Percentiles rank a stretch among this genome's conserved stretches.
These are phyloP conservation scores for Ips typographus DNA, from an alignment of 1,140 invertebrate genomes.

Conservation along the genomic window DNA sequence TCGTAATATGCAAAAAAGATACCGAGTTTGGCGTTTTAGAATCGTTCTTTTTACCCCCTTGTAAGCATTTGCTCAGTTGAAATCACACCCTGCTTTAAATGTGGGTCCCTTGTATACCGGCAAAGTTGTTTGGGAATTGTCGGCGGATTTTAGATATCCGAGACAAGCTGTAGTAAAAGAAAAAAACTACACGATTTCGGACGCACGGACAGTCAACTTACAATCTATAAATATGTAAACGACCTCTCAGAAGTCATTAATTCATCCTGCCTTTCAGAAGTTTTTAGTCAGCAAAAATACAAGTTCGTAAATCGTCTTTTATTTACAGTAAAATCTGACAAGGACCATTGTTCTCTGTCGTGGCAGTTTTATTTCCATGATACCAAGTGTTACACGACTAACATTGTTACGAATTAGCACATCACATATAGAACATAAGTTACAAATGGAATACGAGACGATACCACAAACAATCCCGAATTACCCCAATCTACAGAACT, in stretches of 20 bases:
- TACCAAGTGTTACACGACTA: conserved; percentile 19
- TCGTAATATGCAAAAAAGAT: too few relatives aligned
- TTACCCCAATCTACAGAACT: not conserved
- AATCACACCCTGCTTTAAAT: too few relatives aligned
- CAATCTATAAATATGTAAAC: conserved; percentile 27
- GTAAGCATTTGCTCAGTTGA: too few relatives aligned
- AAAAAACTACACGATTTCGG: too few relatives aligned
- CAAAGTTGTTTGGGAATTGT: too few relatives aligned
- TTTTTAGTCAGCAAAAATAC: conserved; percentile 27
- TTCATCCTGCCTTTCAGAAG: conserved; percentile 31
- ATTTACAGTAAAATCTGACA: conserved; percentile 32
- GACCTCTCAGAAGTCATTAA: conserved; percentile 31
- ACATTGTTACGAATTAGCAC: conserved; percentile 15
- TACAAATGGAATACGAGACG: not conserved
- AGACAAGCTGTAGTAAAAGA: too few relatives aligned
- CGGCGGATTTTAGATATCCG: too few relatives aligned
- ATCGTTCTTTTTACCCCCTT: too few relatives aligned
- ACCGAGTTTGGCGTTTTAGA: too few relatives aligned
- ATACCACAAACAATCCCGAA: not conserved
- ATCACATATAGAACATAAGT: conserved; percentile 1
- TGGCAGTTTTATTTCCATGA: conserved; percentile 26
- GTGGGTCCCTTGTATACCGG: too few relatives aligned
- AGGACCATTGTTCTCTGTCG: conserved; percentile 27
- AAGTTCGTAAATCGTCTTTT: conserved; percentile 30
- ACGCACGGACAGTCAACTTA: too few relatives aligned